Evolutionary conservation across 1,140 invertebrate genomes (phyloP), one percentile per base, ranked within the genome.

Genomic region (Polyergus mexicanus): DNA sequence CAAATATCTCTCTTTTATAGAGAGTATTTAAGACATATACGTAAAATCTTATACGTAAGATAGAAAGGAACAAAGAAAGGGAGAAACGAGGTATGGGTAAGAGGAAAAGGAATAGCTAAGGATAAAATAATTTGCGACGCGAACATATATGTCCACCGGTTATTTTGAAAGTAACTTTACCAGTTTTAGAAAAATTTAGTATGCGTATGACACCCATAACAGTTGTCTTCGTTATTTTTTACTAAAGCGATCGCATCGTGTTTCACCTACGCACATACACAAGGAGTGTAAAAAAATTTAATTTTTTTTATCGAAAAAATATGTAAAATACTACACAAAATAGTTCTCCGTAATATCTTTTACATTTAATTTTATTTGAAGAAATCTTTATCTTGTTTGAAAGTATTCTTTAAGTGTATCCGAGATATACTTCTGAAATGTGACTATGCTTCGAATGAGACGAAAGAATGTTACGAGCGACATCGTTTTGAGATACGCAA

Each of bases 81-180:
- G 32, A 32, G 0, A 1, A 28, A 0, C 1, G 1, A 1, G 25
- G 25, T 19, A 44, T 0, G 3, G 13, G 3, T 13, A 47, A 47
- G 13, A 47, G 10, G 13, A 3, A 47, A 47, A 47, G 44, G 6
- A 76, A 10, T 3, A 62, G 16, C 25, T 19, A 56, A 72, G 44
- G 13, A 16, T 51, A 54, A 51, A 68, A 47, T 47, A 2, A 1
- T 68, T 83, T 38, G 38, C 78, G 54, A 83, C 66, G 66, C 54
- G 19, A 81, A 60, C 60, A 16, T 58, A 16, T 58, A 16, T 44
- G 78, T 74, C 68, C 78, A 83, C 68, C 38, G 78, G n/a, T 41
- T 19, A 60, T 74, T 74, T 44, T 32, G 19, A 58, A 5, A 72
- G 3, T 2, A 71, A 28, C 7, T 32, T 16, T 6, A 32, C 10